phyloP scores from a whole-genome alignment of 2,888 invertebrate species.

The Agonopterix heracliana region DNA sequence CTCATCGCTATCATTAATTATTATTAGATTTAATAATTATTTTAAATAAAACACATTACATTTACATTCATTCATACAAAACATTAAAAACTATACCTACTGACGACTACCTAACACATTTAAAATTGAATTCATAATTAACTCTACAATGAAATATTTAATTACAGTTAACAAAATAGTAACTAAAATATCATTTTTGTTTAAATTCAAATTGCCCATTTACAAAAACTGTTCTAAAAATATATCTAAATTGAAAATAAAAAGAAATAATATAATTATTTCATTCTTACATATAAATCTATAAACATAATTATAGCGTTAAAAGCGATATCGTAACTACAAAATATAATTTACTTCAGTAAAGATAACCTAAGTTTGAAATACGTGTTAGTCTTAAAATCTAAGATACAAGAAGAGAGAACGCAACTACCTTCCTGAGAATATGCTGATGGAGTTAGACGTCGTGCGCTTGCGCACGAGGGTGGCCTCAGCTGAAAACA shows the following conservation, averaged over 20 bases:
- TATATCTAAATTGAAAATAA: conserved; percentile 6
- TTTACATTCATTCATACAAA: neutral
- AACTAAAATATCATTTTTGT: conserved; percentile 7
- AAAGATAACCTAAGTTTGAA: neutral
- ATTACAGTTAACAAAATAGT: conserved; percentile 8
- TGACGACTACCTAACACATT: neutral
- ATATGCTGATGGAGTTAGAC: conserved; percentile 85
- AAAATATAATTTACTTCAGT: neutral
- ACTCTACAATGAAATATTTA: neutral
- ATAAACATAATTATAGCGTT: neutral
- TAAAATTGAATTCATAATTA: neutral
- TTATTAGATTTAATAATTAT: too few species aligned
- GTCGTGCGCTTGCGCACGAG: conserved; percentile 83
- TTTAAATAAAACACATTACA: conserved; percentile 13
- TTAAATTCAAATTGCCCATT: neutral
- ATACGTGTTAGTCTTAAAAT: conserved; percentile 15
- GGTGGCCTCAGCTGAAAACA: conserved; percentile 80
- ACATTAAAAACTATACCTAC: neutral
- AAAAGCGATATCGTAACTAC: neutral
- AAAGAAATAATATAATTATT: conserved; percentile 12
- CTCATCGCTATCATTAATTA: too few species aligned
- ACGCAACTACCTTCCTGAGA: conserved; percentile 82
- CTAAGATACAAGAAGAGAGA: conserved; percentile 12
- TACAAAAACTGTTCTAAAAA: conserved; percentile 1
- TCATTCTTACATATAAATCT: conserved; percentile 5